Base-by-base conservation (phyloP, 2,113 vertebrate species). In the Jaculus jaculus region DNA sequence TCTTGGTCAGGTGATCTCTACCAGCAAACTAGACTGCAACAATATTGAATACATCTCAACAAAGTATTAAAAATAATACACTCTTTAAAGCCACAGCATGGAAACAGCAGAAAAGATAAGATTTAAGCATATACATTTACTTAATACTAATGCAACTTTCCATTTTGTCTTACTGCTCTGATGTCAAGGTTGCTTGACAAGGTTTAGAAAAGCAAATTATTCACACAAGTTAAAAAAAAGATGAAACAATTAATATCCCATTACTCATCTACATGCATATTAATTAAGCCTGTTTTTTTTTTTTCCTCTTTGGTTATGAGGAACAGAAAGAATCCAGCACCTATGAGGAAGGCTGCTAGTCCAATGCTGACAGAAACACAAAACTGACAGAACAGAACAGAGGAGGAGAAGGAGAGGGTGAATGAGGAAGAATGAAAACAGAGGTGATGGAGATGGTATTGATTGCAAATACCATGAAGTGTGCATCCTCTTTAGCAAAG, bases 131-230 rank as follows among this genome's bases (percentile, higher is more conserved):
- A 65, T 3, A 16, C 73, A 80, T 30, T 72, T 89, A 73, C 65
- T 16, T 32, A 89, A 81, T 5, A 60, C 34, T 85, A 74, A 79
- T 74, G 32, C 24, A 69, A 68, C 10, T 39, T 94, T 63, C 73
- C 84, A 30, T 92, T 77, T 80, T 75, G 85, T 92, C 9, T 77
- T 86, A 17, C 92, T 75, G 28, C 26, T 93, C 90, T 93, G 87
- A 68, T 9, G n/a, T 3, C 61, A 63, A 63, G 16, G 10, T 63
- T 63, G 73, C 10, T 58, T 54, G 54, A 12, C 54, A 54, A 54
- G 54, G 54, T 61, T 42, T 21, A 39, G 63, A 86, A 69, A 81
- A 69, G 8, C 24, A 63, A 54, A 68, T 26, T 51, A 34, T 80
- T 82, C n/a, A 42, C 21, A 83, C 6, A 3, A 73, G 77, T 60